These are phyloP conservation scores for Tipula confusa DNA, from an alignment of 2,888 invertebrate genomes.

Conservation along the genomic window DNA sequence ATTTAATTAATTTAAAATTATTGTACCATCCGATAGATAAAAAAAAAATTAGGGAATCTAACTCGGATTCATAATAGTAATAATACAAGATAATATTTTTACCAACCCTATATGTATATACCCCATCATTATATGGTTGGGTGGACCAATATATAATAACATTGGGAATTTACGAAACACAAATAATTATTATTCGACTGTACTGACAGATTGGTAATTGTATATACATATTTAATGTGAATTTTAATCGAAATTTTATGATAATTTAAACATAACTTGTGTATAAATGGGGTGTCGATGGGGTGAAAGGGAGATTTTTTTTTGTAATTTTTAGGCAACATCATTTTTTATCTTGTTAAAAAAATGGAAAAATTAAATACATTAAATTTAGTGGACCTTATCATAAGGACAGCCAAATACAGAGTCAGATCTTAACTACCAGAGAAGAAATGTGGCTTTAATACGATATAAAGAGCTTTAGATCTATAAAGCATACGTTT, in stretches of 20 bases:
- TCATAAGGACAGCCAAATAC: too few relatives aligned
- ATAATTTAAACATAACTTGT: neutral
- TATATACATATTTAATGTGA: neutral
- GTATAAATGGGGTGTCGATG: neutral
- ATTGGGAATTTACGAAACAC: neutral
- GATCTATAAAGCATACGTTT: too few relatives aligned
- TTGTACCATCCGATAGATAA: neutral
- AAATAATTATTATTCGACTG: neutral
- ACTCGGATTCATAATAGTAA: neutral
- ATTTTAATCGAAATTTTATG: neutral
- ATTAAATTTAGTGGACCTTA: too few relatives aligned
- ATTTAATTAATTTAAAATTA: neutral
- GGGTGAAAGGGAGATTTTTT: neutral
- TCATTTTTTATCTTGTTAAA: too few relatives aligned
- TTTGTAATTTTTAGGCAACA: too few relatives aligned
- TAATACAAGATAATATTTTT: neutral
- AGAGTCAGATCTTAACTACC: too few relatives aligned
- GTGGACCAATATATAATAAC: neutral
- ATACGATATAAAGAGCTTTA: too few relatives aligned
- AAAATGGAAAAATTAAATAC: too few relatives aligned
- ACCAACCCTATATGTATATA: neutral
- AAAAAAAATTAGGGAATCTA: neutral
- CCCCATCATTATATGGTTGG: neutral
- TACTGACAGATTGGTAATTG: neutral
- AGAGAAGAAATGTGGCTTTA: too few relatives aligned